These are phyloP conservation scores for Galeruca laticollis DNA, from an alignment of 2,888 invertebrate genomes.

Conservation along the genomic window DNA sequence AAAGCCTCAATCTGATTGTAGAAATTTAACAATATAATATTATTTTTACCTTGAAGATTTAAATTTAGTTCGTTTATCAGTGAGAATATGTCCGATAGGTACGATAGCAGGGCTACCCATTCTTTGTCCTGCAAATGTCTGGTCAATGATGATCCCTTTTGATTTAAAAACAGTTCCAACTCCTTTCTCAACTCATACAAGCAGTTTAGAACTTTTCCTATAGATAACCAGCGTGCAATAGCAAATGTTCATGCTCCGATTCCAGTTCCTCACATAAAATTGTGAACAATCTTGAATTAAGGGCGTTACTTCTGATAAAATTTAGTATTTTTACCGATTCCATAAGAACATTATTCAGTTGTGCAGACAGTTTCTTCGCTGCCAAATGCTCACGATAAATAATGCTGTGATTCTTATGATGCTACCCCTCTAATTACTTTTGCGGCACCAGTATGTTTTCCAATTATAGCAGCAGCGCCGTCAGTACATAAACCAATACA, in stretches of 20 bases:
- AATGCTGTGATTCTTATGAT: constrained; percentile 1
- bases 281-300: constrained; percentile 18
- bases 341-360: constrained; percentile 6
- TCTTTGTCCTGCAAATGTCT: neutral
- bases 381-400: constrained; percentile 1
- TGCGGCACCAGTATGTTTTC: no score
- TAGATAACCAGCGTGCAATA: constrained; percentile 8
- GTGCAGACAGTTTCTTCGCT: constrained; percentile 8
- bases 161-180: neutral
- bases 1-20: constrained; percentile 19
- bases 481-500: no score
- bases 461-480: no score
- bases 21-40: constrained; percentile 16
- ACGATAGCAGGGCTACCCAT: constrained; percentile 12
- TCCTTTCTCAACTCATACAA: constrained; percentile 8
- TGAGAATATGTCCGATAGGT: constrained; percentile 15
- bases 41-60: constrained; percentile 18
- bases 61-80: constrained; percentile 20
- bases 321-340: constrained; percentile 3
- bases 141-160: neutral
- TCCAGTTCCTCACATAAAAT: constrained; percentile 10
- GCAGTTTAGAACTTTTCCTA: neutral
- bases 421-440: no score
- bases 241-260: neutral
- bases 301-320: constrained; percentile 15